phyloP scores from a whole-genome alignment of 2,888 invertebrate genomes.

The Cyclophora albipunctata region DNA sequence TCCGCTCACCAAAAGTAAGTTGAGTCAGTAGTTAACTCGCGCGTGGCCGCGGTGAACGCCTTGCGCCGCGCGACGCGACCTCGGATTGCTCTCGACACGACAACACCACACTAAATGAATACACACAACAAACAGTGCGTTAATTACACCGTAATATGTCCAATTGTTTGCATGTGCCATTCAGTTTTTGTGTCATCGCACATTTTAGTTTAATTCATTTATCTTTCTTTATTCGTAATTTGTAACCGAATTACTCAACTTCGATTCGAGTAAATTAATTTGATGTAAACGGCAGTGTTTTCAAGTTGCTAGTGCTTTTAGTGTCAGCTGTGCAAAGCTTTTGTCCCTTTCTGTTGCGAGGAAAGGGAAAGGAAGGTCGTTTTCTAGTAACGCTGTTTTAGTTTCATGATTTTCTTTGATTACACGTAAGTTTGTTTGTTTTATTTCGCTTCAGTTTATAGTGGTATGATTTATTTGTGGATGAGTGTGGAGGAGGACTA shows the following conservation, averaged over 20 bases:
- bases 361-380: conserved; percentile 64
- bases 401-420: conserved; percentile 60
- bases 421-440: conserved; percentile 18
- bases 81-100: conserved; percentile 51
- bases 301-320: conserved; percentile 68
- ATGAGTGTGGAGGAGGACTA: conserved; percentile 45
- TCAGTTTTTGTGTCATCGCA: conserved; percentile 24
- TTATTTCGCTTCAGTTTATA: conserved; percentile 15
- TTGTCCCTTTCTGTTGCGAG: conserved; percentile 50
- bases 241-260: conserved; percentile 31
- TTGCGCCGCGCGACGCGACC: conserved; percentile 40
- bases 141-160: conserved; percentile 26
- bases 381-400: conserved; percentile 51
- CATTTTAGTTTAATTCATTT: too few relatives aligned
- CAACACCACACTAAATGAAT: conserved; percentile 38
- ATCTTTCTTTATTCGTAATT: conserved; percentile 19
- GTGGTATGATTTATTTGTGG: conserved; percentile 48
- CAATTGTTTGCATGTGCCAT: conserved; percentile 27
- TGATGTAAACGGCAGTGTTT: conserved; percentile 40
- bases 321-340: conserved; percentile 60
- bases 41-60: conserved; percentile 59
- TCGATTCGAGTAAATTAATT: conserved; percentile 32
- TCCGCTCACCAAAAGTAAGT: conserved; percentile 40
- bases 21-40: conserved; percentile 45
- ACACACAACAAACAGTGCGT: conserved; percentile 39